Conservation (phyloP, 2,888 invertebrate species). For the Tipula unca region DNA sequence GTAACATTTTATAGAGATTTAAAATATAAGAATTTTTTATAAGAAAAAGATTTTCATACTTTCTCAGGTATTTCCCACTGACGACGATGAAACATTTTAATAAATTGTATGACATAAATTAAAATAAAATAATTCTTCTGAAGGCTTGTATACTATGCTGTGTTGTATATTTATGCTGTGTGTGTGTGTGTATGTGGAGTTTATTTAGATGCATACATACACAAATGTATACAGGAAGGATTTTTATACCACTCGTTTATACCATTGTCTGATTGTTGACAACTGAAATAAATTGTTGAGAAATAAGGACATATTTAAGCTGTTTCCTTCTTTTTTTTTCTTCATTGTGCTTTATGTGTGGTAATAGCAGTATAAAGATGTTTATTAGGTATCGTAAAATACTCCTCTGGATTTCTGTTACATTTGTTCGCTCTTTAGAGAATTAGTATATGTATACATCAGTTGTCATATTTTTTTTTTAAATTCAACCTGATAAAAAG, state of each 20-base stretch:
- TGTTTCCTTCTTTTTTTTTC: background rate
- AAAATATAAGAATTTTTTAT: background rate
- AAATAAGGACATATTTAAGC: background rate
- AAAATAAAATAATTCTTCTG: background rate
- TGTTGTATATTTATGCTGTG: background rate
- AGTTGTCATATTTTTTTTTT: background rate
- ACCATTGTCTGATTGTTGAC: background rate
- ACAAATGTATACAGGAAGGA: background rate
- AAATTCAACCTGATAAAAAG: background rate
- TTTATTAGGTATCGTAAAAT: background rate
- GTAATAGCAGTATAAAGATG: background rate
- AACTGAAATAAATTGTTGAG: background rate
- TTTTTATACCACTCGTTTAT: background rate
- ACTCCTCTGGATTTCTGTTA: background rate
- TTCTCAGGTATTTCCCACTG: background rate
- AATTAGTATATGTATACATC: background rate
- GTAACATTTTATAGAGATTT: background rate
- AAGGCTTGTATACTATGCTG: background rate
- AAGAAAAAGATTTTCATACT: background rate
- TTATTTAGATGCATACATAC: no score
- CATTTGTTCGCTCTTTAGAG: background rate
- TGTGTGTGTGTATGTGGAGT: no score
- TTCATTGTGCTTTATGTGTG: background rate
- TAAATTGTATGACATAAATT: constrained; percentile 8
- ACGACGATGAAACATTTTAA: background rate